Base-by-base conservation (phyloP, 2,797 vertebrate species). In the Rousettus madagascariensis region DNA sequence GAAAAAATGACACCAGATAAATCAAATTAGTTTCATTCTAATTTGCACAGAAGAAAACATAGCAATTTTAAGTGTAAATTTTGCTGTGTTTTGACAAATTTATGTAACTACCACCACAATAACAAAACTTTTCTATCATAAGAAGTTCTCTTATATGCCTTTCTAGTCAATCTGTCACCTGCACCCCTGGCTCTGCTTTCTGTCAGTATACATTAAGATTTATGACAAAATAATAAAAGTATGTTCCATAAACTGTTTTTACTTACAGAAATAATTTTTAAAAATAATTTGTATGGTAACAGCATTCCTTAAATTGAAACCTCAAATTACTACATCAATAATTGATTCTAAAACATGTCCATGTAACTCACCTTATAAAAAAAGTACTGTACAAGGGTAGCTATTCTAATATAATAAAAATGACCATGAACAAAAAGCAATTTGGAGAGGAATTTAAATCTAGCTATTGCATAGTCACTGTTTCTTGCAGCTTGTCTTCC, bases 341-440 rank as follows among this genome's bases (percentile, higher is more conserved):
- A 77, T 22, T 65, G 43, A 93, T 85, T 95, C 46, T 91, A 93
- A 63, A 94, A 55, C 65, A 96, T 83, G 5, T 61, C 24, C 26
- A 82, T 57, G 20, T 94, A 88, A 98, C 98, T 97, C 97, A 99
- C 99, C 99, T 99, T 99, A 98, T 99, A 99, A 99, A 99, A 99
- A 99, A 99, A 99, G 99, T 99, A 99, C 99, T 99, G 99, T 99
- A 99, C 99, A 99, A 99, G 99, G 72, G 99, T 99, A 96, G 99
- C 99, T 99, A 99, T 99, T 98, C 99, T 99, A 98, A 99, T 99
- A 98, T 99, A 99, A 98, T 99, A 99, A 99, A 99, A 99, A 98
- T 99, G 99, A 95, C 99, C 99, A 95, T 99, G 99, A 98, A 99
- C 99, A 98, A 99, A 98, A 98, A 99, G 99, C 85, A 99, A 98